A percentile compares a stretch with the other conserved stretches of the same genome.
These are phyloP conservation scores for Sciaenops ocellatus DNA, from an alignment of 2,797 vertebrate species.

Conservation along the genomic window DNA sequence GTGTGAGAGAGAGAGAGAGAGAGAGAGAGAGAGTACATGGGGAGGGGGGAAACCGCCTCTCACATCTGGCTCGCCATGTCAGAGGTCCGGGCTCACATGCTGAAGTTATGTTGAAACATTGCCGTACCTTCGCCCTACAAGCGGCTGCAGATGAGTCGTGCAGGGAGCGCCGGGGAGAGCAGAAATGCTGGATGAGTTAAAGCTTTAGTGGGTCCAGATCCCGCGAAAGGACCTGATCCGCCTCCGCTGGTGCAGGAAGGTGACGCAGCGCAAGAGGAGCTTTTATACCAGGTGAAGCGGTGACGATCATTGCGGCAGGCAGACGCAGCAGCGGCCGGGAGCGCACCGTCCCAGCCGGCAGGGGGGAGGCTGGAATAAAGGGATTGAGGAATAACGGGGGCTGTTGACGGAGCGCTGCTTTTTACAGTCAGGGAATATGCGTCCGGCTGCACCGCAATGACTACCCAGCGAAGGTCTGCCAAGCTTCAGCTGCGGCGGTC, in stretches of 20 bases:
- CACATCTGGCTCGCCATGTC: conserved; percentile 80
- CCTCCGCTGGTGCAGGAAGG: conserved; percentile 76
- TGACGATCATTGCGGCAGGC: conserved; percentile 81
- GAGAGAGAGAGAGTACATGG: conserved; percentile 36
- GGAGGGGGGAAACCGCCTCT: conserved; percentile 61
- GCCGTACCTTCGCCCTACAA: conserved; percentile 31
- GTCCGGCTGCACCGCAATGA: conserved; percentile 78
- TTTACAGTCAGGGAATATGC: conserved; percentile 48
- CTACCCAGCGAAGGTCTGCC: conserved; percentile 77
- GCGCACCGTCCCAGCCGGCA: conserved; percentile 32
- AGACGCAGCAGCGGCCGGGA: conserved; percentile 37
- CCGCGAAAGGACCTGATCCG: conserved; percentile 18
- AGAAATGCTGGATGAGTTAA: conserved; percentile 19
- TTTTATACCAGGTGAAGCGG: conserved; percentile 68
- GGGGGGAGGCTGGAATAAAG: conserved; percentile 38
- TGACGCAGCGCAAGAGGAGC: conserved; percentile 79
- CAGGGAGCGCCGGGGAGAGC: background rate
- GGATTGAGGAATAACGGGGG: conserved; percentile 39
- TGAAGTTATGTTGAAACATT: conserved; percentile 60
- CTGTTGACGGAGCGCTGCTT: conserved; percentile 21
- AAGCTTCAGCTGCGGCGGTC: conserved; percentile 88
- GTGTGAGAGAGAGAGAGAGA: conserved; percentile 20
- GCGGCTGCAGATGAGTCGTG: conserved; percentile 5
- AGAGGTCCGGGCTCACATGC: conserved; percentile 56
- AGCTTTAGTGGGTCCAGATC: background rate